A percentile compares a stretch with the other conserved stretches of the same genome.
Conservation (phyloP, 1,140 invertebrate species). For the Gryllus bimaculatus region DNA sequence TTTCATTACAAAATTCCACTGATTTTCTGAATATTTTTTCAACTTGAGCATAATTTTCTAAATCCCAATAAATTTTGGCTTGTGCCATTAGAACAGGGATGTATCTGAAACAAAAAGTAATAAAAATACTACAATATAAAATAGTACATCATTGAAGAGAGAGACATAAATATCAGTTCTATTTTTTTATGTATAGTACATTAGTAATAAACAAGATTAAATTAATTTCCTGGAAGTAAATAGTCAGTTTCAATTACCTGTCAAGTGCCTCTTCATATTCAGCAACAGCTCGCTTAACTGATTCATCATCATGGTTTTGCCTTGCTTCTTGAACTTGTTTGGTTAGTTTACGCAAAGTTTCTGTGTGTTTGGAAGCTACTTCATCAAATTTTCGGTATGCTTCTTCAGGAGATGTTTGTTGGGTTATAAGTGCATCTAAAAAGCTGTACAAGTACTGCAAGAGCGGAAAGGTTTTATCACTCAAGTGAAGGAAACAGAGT, state of each 20-base stretch:
- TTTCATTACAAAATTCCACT: slow-evolving; percentile 95
- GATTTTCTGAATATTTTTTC: slow-evolving; percentile 93
- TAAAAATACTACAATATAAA: background rate
- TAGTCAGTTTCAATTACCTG: slow-evolving; percentile 41
- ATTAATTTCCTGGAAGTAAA: background rate
- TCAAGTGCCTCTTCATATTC: slow-evolving; percentile 91
- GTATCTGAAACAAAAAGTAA: slow-evolving; percentile 38
- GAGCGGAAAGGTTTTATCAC: background rate
- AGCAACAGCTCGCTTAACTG: slow-evolving; percentile 78
- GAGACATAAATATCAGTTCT: background rate
- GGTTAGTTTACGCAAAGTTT: slow-evolving; percentile 81
- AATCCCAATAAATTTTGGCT: slow-evolving; percentile 98
- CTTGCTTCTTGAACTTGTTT: slow-evolving; percentile 89
- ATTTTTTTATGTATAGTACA: background rate
- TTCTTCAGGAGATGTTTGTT: slow-evolving; percentile 94
- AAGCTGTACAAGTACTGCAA: slow-evolving; percentile 80
- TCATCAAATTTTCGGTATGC: slow-evolving; percentile 96
- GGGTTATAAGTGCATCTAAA: slow-evolving; percentile 90
- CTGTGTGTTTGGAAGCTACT: slow-evolving; percentile 83
- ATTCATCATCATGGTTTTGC: slow-evolving; percentile 76
- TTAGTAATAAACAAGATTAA: background rate
- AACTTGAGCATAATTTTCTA: slow-evolving; percentile 90
- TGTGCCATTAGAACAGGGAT: slow-evolving; percentile 97
- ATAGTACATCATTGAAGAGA: background rate
- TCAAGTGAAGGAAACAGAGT: background rate